A percentile compares a stretch with the other conserved stretches of the same genome.
Conservation (phyloP, 2,797 vertebrate species). For the Liparis tanakae region DNA sequence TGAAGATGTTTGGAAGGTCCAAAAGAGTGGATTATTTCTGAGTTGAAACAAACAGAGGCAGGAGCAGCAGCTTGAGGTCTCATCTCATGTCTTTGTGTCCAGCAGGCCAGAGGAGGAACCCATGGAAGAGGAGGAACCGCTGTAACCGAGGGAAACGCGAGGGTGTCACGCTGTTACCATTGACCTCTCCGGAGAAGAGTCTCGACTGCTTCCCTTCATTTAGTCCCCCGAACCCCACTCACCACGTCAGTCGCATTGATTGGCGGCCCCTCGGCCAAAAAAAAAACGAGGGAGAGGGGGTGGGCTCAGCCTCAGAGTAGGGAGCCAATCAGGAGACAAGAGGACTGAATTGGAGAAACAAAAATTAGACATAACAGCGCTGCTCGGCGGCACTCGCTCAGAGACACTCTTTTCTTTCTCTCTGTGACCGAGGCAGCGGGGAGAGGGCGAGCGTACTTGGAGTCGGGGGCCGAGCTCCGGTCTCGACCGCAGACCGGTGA, state of each 20-base stretch:
- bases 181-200: conserved; percentile 78
- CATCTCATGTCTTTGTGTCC: conserved; percentile 1
- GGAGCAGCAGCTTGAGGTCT: not conserved
- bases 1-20: no score
- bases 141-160: conserved; percentile 83
- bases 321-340: conserved; percentile 79
- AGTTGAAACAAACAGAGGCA: no score
- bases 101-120: conserved; percentile 91
- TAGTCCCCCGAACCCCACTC: conserved; percentile 71
- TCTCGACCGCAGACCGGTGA: conserved; percentile 39
- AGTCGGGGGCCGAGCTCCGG: conserved; percentile 23
- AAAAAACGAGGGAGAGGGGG: conserved; percentile 61
- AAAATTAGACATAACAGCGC: conserved; percentile 49
- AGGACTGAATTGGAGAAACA: conserved; percentile 71
- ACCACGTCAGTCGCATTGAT: conserved; percentile 76
- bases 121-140: conserved; percentile 95
- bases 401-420: conserved; percentile 71
- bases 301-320: conserved; percentile 76
- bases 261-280: conserved; percentile 69
- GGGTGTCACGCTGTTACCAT: conserved; percentile 68
- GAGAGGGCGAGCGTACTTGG: conserved; percentile 26
- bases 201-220: conserved; percentile 79
- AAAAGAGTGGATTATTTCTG: no score
- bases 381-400: conserved; percentile 60
- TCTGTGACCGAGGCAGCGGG: conserved; percentile 43